These are phyloP conservation scores for Oostethus manadensis DNA, from an alignment of 2,113 vertebrate species.

Conservation along the genomic window DNA sequence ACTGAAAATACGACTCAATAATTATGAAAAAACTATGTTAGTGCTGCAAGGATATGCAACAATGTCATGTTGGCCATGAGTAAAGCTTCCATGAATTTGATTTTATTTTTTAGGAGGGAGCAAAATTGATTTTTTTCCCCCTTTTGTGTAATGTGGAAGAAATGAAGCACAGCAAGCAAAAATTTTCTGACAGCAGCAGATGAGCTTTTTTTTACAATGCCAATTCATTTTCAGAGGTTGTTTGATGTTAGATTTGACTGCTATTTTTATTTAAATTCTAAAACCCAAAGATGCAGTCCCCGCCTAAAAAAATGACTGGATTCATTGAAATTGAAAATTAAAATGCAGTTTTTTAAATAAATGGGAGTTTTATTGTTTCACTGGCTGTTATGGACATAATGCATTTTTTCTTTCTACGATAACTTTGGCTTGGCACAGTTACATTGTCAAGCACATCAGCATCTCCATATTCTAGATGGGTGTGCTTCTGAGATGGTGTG, in stretches of 20 bases:
- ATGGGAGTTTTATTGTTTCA: no score
- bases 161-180: conserved; percentile 4
- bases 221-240: conserved; percentile 18
- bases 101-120: conserved; percentile 30
- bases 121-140: neutral
- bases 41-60: conserved; percentile 24
- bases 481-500: neutral
- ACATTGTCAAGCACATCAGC: neutral
- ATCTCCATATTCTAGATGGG: neutral
- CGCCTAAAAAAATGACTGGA: no score
- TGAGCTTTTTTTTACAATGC: conserved; percentile 14
- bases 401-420: neutral
- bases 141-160: conserved; percentile 1
- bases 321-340: no score
- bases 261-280: no score
- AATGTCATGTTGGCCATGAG: conserved; percentile 19
- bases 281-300: no score
- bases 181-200: conserved; percentile 20
- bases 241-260: conserved; percentile 16
- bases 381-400: no score
- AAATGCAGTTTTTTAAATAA: no score
- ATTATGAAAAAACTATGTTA: conserved; percentile 42
- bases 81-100: conserved; percentile 32
- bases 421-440: neutral
- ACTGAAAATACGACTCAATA: conserved; percentile 29